These are phyloP conservation scores for Idaea aversata DNA, from an alignment of 2,888 invertebrate species.

Conservation along the genomic window DNA sequence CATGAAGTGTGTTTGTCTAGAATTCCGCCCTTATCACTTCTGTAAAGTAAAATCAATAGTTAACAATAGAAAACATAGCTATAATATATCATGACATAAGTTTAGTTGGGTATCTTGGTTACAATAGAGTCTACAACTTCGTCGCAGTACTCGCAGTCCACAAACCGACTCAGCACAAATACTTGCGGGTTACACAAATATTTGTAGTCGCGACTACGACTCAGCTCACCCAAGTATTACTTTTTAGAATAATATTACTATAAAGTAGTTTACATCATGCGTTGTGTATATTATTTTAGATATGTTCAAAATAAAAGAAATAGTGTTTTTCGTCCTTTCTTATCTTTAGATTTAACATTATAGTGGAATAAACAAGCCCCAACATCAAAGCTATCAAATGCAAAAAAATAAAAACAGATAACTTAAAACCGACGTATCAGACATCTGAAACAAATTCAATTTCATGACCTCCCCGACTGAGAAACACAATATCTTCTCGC, in stretches of 20 bases:
- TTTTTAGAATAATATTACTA: neutral
- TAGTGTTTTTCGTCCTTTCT: neutral
- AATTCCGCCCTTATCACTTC: neutral
- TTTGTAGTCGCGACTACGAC: neutral
- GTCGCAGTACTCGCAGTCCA: constrained; percentile 12
- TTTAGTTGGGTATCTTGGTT: neutral
- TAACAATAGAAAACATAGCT: neutral
- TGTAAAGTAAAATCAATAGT: neutral
- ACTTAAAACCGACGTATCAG: neutral
- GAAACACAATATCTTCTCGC: neutral
- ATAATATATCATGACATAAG: neutral
- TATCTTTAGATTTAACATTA: neutral
- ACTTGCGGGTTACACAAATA: constrained; percentile 17
- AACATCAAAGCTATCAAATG: neutral
- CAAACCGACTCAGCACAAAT: constrained; percentile 21
- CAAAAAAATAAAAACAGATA: neutral
- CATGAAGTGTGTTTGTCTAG: neutral
- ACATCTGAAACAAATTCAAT: neutral
- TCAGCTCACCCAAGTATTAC: neutral
- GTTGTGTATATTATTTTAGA: neutral
- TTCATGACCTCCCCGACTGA: neutral
- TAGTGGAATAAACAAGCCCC: neutral
- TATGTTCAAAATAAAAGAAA: neutral
- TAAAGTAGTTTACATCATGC: neutral
- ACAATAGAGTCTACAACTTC: constrained; percentile 13